phyloP scores from a whole-genome alignment of 2,888 invertebrate species.

The Alitta virens region DNA sequence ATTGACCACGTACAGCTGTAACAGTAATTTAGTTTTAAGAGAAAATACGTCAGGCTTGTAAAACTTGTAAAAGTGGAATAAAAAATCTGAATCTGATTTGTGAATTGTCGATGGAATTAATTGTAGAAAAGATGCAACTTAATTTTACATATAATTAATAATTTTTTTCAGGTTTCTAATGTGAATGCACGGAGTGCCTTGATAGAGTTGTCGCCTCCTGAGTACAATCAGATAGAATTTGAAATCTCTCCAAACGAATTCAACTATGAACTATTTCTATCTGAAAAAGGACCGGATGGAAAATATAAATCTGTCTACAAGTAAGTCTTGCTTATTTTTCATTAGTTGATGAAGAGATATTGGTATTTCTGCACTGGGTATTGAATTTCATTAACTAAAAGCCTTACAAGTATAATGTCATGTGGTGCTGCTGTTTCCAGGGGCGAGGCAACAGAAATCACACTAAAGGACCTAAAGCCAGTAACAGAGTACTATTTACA shows the following conservation, averaged over 20 bases:
- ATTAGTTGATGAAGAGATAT: no score
- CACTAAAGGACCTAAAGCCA: slow-evolving; percentile 79
- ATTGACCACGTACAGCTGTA: no score
- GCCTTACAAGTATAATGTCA: slow-evolving; percentile 20
- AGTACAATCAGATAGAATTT: slow-evolving; percentile 59
- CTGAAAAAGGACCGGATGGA: slow-evolving; percentile 73
- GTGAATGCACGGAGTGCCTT: slow-evolving; percentile 81
- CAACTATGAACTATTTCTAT: slow-evolving; percentile 76
- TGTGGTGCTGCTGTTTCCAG: no score
- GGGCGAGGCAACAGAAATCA: slow-evolving; percentile 57
- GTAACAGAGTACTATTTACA: slow-evolving; percentile 85
- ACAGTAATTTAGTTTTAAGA: no score
- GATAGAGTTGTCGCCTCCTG: slow-evolving; percentile 77
- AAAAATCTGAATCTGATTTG: no score
- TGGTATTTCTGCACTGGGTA: no score
- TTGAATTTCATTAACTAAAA: no score
- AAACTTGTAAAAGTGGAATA: no score
- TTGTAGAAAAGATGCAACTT: no score
- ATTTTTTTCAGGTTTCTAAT: slow-evolving; percentile 79
- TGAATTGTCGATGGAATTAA: no score
- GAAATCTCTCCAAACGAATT: slow-evolving; percentile 67
- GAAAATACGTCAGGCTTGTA: no score
- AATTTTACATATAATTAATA: no score
- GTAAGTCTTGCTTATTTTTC: slow-evolving; percentile 63
- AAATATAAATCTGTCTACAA: slow-evolving; percentile 82